phyloP scores from a whole-genome alignment of 2,888 invertebrate genomes.

The Orchestes rusci region DNA sequence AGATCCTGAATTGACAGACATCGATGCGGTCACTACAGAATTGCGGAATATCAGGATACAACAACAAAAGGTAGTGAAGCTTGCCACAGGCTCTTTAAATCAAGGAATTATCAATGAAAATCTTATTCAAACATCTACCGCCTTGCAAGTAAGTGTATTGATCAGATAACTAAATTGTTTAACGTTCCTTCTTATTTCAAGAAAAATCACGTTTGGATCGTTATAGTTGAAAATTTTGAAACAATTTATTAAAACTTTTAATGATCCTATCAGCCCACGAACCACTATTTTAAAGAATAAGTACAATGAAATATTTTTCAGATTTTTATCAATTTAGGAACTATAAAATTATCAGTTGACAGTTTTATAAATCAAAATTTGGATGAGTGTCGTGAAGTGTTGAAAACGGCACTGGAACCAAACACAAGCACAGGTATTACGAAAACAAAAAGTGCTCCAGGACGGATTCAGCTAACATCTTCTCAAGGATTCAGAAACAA shows the following conservation, averaged over 20 bases:
- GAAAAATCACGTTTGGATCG: neutral
- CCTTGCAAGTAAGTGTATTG: slow-evolving; percentile 50
- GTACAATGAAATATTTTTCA: slow-evolving; percentile 31
- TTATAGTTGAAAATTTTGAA: neutral
- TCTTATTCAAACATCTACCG: slow-evolving; percentile 56
- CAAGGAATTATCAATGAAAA: slow-evolving; percentile 73
- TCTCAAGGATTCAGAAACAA: slow-evolving; percentile 52
- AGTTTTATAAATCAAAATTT: slow-evolving; percentile 49
- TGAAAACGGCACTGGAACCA: slow-evolving; percentile 48
- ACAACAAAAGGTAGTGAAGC: slow-evolving; percentile 66
- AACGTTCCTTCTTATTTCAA: no score
- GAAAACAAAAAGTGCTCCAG: slow-evolving; percentile 46
- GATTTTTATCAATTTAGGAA: slow-evolving; percentile 43
- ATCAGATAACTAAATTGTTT: no score
- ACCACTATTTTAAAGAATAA: no score
- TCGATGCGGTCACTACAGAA: slow-evolving; percentile 75
- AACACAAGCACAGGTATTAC: slow-evolving; percentile 24
- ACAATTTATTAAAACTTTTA: no score
- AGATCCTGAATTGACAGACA: slow-evolving; percentile 73
- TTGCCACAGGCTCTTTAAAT: slow-evolving; percentile 72
- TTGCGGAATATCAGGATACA: slow-evolving; percentile 62
- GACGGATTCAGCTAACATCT: slow-evolving; percentile 47
- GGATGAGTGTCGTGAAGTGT: slow-evolving; percentile 48
- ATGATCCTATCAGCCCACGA: no score
- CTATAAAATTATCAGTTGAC: slow-evolving; percentile 48